phyloP scores from a whole-genome alignment of 1,140 invertebrate species.

The Paralvinella palmiformis region DNA sequence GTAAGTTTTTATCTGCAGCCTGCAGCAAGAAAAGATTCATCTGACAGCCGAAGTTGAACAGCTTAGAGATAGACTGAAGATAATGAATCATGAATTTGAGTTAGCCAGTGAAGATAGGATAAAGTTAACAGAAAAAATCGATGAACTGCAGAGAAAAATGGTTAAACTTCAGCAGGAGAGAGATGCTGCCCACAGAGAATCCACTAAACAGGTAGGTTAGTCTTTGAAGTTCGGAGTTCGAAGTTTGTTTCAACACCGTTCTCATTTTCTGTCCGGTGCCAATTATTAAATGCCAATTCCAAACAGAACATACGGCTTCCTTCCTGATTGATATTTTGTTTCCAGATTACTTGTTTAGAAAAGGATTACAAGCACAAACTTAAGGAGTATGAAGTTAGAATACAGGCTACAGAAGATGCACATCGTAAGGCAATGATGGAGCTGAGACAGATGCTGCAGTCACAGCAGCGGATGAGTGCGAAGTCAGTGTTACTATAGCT shows the following conservation, averaged over 20 bases:
- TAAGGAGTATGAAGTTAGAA: constrained; percentile 38
- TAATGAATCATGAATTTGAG: constrained; percentile 37
- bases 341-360: constrained; percentile 39
- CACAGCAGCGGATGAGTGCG: constrained; percentile 45
- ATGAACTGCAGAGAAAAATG: constrained; percentile 37
- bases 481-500: constrained; percentile 34
- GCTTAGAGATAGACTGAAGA: constrained; percentile 31
- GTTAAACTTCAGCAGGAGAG: constrained; percentile 33
- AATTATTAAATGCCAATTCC: neutral
- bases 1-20: constrained; percentile 17
- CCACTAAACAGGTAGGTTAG: constrained; percentile 37
- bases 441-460: constrained; percentile 37
- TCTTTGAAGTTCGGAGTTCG: no score
- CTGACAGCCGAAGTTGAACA: constrained; percentile 29
- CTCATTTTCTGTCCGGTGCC: neutral
- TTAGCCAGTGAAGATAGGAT: constrained; percentile 36
- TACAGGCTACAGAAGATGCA: constrained; percentile 42
- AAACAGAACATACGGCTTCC: neutral
- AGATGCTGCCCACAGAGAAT: constrained; percentile 38
- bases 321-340: constrained; percentile 1
- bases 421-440: constrained; percentile 36
- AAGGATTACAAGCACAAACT: constrained; percentile 36
- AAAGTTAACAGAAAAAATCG: constrained; percentile 30
- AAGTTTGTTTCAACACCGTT: no score
- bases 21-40: constrained; percentile 23